Evolutionary conservation across 1,140 invertebrate species (phyloP), one percentile per base, ranked within the genome.

Genomic region (Plectrocnemia conspersa): DNA sequence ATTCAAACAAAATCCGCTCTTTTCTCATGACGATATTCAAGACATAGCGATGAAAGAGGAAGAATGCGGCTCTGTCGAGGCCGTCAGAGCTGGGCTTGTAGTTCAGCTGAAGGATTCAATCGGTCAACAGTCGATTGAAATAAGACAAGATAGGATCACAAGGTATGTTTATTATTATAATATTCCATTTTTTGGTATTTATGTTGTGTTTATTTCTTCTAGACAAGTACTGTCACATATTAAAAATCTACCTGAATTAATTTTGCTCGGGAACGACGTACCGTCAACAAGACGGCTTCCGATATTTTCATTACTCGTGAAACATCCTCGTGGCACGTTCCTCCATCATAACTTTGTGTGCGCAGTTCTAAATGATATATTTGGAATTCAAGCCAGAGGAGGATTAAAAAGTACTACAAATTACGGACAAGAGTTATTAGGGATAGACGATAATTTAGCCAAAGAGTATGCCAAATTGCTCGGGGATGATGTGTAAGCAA

Each of bases 331-430:
- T 4, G 88, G 87, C 3, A 83, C 83, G 1, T 93, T 88, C 65
- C 79, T 95, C 0, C 93, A 96, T 70, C 89, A 94, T 65, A 94
- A 94, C 70, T 95, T 91, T 69, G 82, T 94, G 0, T 86, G 85
- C 62, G 84, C 88, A 1, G 75, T 95, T 1, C 77, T 96, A 2
- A 96, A 95, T 64, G 93, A 96, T 66, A 79, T 96, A 7, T 95
- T 93, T 67, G 93, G 93, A 0, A 90, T 96, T 32, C 92, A 95
- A 71, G 86, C 88, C 0, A 77, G 91, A 61, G 87, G 89, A 6
- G 90, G 91, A 1, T 69, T 68, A n/a, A 69, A 70, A 33, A 53
- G 52, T 52, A 71, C 70, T 41, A 52, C 72, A 24, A 84, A 86
- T 46, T 94, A 94, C 66, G 88, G 88, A 6, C 84, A 91, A 70